Conservation (phyloP, 2,113 vertebrate genomes). For the Chrysochloris asiatica region DNA sequence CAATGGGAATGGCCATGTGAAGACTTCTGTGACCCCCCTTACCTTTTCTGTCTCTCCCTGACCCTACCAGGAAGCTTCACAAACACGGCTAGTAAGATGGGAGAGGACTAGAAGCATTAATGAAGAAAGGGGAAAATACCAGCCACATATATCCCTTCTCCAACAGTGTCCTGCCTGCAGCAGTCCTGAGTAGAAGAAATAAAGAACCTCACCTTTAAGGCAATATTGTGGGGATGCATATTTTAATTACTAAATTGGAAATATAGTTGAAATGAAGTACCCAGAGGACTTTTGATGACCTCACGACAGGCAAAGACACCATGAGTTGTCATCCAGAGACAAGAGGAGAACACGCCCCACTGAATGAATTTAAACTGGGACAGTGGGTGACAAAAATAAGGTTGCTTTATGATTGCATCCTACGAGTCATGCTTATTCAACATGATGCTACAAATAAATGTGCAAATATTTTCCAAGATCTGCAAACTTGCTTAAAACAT, state of each 20-base stretch:
- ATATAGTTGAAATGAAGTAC: background rate
- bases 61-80: background rate
- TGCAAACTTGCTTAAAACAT: conserved; percentile 33
- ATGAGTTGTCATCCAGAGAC: conserved; percentile 31
- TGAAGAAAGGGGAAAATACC: background rate
- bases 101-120: background rate
- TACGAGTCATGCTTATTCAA: conserved; percentile 26
- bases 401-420: conserved; percentile 21
- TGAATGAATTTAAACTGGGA: conserved; percentile 36
- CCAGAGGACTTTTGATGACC: background rate
- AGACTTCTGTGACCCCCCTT: background rate
- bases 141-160: background rate
- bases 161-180: background rate
- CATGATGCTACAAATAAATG: conserved; percentile 27
- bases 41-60: background rate
- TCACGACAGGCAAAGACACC: background rate
- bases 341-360: background rate
- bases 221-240: background rate
- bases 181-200: background rate
- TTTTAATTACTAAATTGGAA: conserved; percentile 7
- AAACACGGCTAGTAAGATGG: background rate
- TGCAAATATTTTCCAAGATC: conserved; percentile 52
- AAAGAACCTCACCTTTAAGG: background rate
- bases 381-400: conserved; percentile 31
- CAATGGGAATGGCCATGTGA: background rate